Evolutionary conservation across 2,888 invertebrate species (phyloP).

Genomic region (Sisyra nigra): DNA sequence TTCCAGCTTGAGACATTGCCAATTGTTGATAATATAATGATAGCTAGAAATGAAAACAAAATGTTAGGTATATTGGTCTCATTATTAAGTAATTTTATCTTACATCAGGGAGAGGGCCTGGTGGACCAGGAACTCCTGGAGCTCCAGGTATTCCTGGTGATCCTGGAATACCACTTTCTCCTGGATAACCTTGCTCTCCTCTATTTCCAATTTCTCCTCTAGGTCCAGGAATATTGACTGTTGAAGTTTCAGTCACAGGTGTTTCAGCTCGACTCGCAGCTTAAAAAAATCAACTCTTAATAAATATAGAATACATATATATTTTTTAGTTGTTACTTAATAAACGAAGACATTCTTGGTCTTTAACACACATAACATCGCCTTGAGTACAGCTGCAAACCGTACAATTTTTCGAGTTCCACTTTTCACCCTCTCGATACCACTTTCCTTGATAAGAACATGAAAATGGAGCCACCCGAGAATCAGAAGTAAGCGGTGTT

Average conservation of each 20-base stretch:
- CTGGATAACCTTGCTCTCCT: constrained; percentile 39
- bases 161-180: constrained; percentile 43
- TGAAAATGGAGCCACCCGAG: constrained; percentile 13
- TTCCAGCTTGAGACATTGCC: constrained; percentile 47
- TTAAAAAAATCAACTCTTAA: too few species aligned
- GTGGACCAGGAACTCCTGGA: constrained; percentile 42
- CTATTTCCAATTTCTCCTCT: constrained; percentile 34
- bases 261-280: too few species aligned
- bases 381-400: constrained; percentile 54
- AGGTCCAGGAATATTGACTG: constrained; percentile 19
- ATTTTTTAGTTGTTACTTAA: too few species aligned
- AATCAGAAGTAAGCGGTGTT: constrained; percentile 16
- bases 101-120: constrained; percentile 40
- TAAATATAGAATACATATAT: too few species aligned
- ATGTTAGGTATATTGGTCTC: constrained; percentile 4
- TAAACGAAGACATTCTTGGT: too few species aligned
- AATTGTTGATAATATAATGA: constrained; percentile 61
- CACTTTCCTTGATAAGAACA: constrained; percentile 29
- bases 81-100: too few species aligned
- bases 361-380: constrained; percentile 23
- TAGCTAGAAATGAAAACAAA: constrained; percentile 27
- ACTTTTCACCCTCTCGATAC: constrained; percentile 50
- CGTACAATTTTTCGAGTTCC: constrained; percentile 53
- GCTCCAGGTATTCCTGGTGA: constrained; percentile 44
- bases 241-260: too few species aligned